These are phyloP conservation scores for Isurus oxyrinchus DNA, from an alignment of 2,113 vertebrate genomes.

Conservation along the genomic window DNA sequence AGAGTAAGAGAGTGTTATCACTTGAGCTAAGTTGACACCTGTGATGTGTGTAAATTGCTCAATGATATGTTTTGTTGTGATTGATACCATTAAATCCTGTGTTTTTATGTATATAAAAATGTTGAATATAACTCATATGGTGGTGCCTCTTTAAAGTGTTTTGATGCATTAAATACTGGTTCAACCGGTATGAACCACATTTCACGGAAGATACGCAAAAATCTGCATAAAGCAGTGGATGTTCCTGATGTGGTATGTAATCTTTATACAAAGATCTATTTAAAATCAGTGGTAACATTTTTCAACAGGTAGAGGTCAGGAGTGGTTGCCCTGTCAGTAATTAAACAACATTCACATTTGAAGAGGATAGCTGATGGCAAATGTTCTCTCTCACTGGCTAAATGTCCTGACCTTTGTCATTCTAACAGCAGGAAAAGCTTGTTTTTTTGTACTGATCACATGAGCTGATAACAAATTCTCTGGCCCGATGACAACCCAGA, in stretches of 20 bases:
- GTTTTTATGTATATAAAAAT: neutral
- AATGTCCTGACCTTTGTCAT: neutral
- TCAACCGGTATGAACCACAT: neutral
- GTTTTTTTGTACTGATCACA: neutral
- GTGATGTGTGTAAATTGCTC: neutral
- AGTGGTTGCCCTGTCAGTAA: neutral
- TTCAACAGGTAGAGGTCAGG: neutral
- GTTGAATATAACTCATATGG: neutral
- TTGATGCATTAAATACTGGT: neutral
- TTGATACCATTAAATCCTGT: neutral
- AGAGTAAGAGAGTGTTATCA: neutral
- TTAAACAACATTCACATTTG: neutral
- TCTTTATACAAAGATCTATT: neutral
- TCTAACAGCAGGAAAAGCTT: neutral
- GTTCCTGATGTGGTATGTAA: neutral
- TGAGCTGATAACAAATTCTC: neutral
- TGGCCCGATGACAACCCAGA: neutral
- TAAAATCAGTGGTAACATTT: neutral
- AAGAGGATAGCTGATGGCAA: neutral
- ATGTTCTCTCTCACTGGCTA: neutral
- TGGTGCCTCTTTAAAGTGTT: neutral
- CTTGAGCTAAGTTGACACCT: neutral
- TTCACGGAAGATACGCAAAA: neutral
- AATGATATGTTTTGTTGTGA: neutral
- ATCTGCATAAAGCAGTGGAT: neutral